Evolutionary conservation across 2,797 vertebrate species (phyloP).

Genomic region (Characodon lateralis): DNA sequence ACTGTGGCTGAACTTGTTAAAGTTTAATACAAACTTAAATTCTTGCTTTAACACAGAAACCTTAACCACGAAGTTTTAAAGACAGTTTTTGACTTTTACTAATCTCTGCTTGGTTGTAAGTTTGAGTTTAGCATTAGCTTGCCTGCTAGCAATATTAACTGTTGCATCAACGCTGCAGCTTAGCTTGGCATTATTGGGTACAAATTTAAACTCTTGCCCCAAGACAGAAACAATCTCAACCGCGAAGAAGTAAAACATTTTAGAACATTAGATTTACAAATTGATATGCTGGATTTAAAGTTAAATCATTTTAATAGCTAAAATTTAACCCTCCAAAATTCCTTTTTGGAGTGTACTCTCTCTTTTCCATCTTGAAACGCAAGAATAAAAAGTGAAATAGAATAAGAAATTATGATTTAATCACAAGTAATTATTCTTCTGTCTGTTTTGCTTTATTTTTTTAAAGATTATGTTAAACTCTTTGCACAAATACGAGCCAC

Average conservation of each 20-base stretch:
- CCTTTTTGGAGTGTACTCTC: neutral
- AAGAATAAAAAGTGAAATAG: neutral
- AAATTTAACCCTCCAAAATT: neutral
- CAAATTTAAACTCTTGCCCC: neutral
- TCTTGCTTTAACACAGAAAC: neutral
- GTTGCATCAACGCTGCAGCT: neutral
- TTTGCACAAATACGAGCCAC: slow-evolving; percentile 85
- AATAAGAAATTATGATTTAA: neutral
- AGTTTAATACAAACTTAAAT: neutral
- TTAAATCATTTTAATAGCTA: neutral
- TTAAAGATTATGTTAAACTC: slow-evolving; percentile 85
- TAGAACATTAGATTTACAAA: neutral
- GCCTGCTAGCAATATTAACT: neutral
- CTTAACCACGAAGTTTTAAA: neutral
- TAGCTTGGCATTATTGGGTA: neutral
- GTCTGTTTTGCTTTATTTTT: neutral
- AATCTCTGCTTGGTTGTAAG: neutral
- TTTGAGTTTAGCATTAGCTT: neutral
- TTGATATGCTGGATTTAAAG: neutral
- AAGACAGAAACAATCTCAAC: neutral
- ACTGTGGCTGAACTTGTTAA: neutral
- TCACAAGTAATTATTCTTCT: neutral
- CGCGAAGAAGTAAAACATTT: neutral
- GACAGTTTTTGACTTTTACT: neutral
- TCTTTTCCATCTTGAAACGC: neutral